Evolutionary conservation across 2,797 vertebrate species (phyloP), one percentile per base, ranked within the genome.

Genomic region (Microchirus variegatus): DNA sequence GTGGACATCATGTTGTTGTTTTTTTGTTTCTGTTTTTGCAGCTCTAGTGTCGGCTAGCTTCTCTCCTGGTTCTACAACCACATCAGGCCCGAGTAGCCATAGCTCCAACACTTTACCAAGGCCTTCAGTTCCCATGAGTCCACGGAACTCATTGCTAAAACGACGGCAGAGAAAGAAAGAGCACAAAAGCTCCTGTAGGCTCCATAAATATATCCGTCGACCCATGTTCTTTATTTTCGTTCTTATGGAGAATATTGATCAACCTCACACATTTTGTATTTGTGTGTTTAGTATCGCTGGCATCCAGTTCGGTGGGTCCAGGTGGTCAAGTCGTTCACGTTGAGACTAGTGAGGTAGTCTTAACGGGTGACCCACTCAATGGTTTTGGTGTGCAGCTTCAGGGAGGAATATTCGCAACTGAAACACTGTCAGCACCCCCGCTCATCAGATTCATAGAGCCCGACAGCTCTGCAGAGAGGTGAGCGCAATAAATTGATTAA

Each of bases 371-470:
- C 49, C 95, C 96, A 0, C 93, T 99, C 67, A 96, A 95, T 4
- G 96, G 97, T 74, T 99, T 99, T 0, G 97, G 97, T 40, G 94
- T 99, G n/a, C 96, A 98, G 87, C 95, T 99, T 38, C 97, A 99
- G 75, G 97, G 97, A 38, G 96, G 97, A 49, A 96, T 98, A 87
- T 99, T 99, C 37, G 96, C 96, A 75, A 98, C 96, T 0, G 97
- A 99, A 87, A 97, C 95, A 1, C 90, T 98, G 59, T 98, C 96
- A 2, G 95, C 96, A 1, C 96, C 97, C 0, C 97, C 97, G 0
- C 93, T 98, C 4, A 93, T 99, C 77, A 90, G 96, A 45, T 99
- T 98, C 87, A 97, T 99, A 12, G 96, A 97, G 81, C 96, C 97
- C 0, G 97, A 99, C 94, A 98, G 97, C 83, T 95, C 97, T 0